Base-by-base conservation (phyloP, 1,140 invertebrate genomes). In the Tetragonula clypearis region DNA sequence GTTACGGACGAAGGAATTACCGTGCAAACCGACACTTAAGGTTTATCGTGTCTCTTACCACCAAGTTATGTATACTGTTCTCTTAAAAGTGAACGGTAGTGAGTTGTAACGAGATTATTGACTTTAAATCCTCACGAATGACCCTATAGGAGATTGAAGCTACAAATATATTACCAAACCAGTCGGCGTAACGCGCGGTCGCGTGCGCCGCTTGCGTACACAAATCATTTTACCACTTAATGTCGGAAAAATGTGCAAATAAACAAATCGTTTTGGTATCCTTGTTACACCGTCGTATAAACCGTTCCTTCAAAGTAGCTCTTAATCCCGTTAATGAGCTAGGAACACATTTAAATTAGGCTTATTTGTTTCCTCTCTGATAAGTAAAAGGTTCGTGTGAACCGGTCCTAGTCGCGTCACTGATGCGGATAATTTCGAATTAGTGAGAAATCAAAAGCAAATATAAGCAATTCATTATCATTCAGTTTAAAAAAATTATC, bases 71-170 rank as follows among this genome's bases (percentile, higher is more conserved):
- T 90, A 90, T 90, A 90, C 89, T 68, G 88, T 90, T 90, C 89
- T 90, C 89, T 90, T 90, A 90, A 90, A 90, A 90, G 89, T 86
- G 89, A 90, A 90, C 88, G 89, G 89, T 90, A 90, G 89, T 90
- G 86, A 90, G 89, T 90, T 90, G 89, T 90, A 90, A 90, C 89
- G 89, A 90, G 89, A 90, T 90, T 90, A 90, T 90, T 90, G 89
- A 90, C 89, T 90, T 90, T 90, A 90, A 90, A 90, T 90, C 84
- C 86, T 90, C 84, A 53, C 84, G 88, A 90, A 90, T 90, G 89
- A 84, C 88, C 89, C 89, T 72, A 90, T 90, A 90, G 80, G 65
- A 90, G 89, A 90, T 90, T 90, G 86, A 90, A 88, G 89, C 88
- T 90, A 90, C 89, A 90, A 90, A 90, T 90, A 90, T 90, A 90